Evolutionary conservation across 2,113 vertebrate species (phyloP).

Genomic region (Prunella himalayana): DNA sequence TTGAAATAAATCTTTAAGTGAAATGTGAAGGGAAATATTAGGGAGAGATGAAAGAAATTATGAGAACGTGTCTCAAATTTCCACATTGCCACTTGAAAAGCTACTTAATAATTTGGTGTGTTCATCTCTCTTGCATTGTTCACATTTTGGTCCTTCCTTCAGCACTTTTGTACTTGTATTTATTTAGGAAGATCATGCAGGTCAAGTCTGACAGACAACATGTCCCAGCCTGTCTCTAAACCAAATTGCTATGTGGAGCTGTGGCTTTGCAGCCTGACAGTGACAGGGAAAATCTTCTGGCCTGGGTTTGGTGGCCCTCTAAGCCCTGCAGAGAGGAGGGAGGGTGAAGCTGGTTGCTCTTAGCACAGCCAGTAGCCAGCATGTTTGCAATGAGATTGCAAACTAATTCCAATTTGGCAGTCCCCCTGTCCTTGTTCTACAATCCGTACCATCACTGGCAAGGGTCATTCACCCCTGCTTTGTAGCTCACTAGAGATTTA

Average conservation of each 20-base stretch:
- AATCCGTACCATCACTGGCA: neutral
- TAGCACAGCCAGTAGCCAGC: neutral
- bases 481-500: neutral
- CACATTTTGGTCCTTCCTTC: neutral
- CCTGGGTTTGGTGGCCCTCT: neutral
- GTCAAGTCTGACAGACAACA: neutral
- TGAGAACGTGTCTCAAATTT: neutral
- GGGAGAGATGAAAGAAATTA: neutral
- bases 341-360: neutral
- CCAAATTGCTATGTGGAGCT: neutral
- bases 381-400: neutral
- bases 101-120: neutral
- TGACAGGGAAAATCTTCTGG: neutral
- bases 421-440: neutral
- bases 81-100: neutral
- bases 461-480: neutral
- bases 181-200: neutral
- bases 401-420: accelerated
- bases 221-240: neutral
- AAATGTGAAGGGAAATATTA: neutral
- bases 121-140: neutral
- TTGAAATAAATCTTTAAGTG: neutral
- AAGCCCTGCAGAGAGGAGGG: neutral
- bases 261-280: neutral
- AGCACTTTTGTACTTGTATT: neutral